Evolutionary conservation across 2,797 vertebrate genomes (phyloP), one percentile per base, ranked within the genome.

Genomic region (Enteromius treurensis): DNA sequence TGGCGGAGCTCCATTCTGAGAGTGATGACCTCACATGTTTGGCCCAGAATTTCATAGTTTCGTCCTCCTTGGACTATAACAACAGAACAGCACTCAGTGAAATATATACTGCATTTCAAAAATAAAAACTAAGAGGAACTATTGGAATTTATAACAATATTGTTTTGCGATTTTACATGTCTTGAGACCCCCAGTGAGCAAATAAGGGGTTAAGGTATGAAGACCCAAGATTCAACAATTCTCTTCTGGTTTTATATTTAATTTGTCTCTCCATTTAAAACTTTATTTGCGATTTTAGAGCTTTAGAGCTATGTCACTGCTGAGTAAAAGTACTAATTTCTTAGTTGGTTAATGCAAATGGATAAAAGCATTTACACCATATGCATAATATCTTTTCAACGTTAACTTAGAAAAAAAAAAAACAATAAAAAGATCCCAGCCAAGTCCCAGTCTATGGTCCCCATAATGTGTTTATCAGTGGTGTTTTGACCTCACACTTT

Each of bases 1-100:
- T 93, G 91, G 90, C 91, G n/a, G 32, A 40, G 42, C 29, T 90
- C 90, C 92, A 91, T 86, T 78, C 70, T 51, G 58, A 84, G n/a
- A 90, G 67, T 23, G 37, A 79, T 55, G 77, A 84, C 45, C 83
- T 75, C 29, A 58, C 47, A 81, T 74, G 74, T 70, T 83, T 83
- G 45, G 42, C 65, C 40, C 26, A 47, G 7, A 10, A 34, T 29
- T 82, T 83, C 65, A 77, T 77, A 70, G 64, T 26, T 74, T 78
- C 47, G 34, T 55, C 29, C 64, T 53, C 37, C 40, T 53, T 40
- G 49, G 60, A 4, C 49, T 58, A 15, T 70, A 53, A 42, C 42
- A 17, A 51, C 60, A 67, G 40, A 77, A 77, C 75, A 29, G 40
- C 13, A 5, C 19, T 78, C 42, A 49, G 60, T 65, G 42, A 47